A percentile compares a stretch with the other conserved stretches of the same genome.
These are phyloP conservation scores for Balanococcus diminutus DNA, from an alignment of 2,888 invertebrate species.

Conservation along the genomic window DNA sequence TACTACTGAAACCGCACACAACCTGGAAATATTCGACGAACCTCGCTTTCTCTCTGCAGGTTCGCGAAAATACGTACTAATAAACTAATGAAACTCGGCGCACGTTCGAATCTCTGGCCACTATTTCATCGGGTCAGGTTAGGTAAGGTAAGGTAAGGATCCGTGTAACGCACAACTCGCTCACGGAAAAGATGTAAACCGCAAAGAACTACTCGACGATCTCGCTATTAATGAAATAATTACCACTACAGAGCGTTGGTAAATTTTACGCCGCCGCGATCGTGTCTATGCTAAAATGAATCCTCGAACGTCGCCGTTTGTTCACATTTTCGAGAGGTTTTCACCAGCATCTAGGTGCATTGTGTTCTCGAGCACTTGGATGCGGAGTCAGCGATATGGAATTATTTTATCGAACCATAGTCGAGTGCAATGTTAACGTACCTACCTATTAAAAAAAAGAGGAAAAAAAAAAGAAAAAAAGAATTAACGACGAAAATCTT, in stretches of 20 bases:
- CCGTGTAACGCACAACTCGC: not conserved
- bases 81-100: not conserved
- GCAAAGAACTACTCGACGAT: not conserved
- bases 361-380: constrained; percentile 1
- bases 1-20: too few species aligned
- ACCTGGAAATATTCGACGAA: too few species aligned
- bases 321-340: constrained; percentile 12
- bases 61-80: not conserved
- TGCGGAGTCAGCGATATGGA: constrained; percentile 2
- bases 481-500: not conserved
- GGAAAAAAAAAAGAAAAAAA: not conserved
- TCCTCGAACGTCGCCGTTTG: not conserved
- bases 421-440: not conserved
- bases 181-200: not conserved
- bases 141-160: not conserved
- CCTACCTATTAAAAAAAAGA: too few species aligned
- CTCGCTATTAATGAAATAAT: constrained; percentile 23
- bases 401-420: not conserved
- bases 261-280: not conserved
- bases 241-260: not conserved
- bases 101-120: not conserved
- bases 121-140: not conserved
- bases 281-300: not conserved
- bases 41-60: too few species aligned
- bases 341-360: not conserved